These are phyloP conservation scores for Torymus aiolomorphi DNA, from an alignment of 2,888 invertebrate species.

Conservation along the genomic window DNA sequence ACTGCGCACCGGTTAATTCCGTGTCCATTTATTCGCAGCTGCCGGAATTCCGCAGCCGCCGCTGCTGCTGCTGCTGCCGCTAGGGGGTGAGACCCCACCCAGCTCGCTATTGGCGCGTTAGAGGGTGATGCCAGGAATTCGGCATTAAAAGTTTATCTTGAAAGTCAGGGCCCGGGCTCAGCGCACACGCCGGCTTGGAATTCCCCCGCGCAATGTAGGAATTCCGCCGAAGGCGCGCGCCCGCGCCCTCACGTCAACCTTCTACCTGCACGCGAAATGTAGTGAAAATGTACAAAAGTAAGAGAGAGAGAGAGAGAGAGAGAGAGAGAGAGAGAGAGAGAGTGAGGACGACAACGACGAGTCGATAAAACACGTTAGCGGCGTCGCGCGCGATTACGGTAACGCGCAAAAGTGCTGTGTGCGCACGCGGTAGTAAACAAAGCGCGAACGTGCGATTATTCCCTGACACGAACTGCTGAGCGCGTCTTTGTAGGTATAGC, in stretches of 20 bases:
- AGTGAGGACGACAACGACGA: not conserved
- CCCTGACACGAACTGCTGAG: conserved; percentile 51
- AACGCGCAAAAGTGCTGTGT: conserved; percentile 11
- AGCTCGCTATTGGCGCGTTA: not conserved
- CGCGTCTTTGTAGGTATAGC: conserved; percentile 3
- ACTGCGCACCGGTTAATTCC: conserved; percentile 41
- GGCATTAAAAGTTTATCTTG: conserved; percentile 54
- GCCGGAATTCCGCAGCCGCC: conserved; percentile 42
- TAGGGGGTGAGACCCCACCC: not conserved
- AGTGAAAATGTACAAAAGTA: not conserved
- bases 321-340: not conserved
- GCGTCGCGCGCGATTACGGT: conserved; percentile 13
- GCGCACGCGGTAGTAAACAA: conserved; percentile 35
- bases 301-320: not conserved
- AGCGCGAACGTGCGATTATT: conserved; percentile 41
- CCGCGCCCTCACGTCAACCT: not conserved
- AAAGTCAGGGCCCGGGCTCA: conserved; percentile 23
- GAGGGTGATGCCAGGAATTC: conserved; percentile 40
- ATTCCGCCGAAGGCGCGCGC: conserved; percentile 8
- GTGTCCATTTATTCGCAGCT: conserved; percentile 53
- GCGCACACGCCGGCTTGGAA: conserved; percentile 29
- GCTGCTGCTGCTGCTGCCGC: conserved; percentile 4
- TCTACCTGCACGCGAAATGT: not conserved
- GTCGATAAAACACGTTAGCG: not conserved
- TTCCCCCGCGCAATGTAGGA: conserved; percentile 24